Percentiles rank a stretch among this genome's conserved stretches.
Conservation (phyloP, 1,140 invertebrate species). For the Manduca sexta region DNA sequence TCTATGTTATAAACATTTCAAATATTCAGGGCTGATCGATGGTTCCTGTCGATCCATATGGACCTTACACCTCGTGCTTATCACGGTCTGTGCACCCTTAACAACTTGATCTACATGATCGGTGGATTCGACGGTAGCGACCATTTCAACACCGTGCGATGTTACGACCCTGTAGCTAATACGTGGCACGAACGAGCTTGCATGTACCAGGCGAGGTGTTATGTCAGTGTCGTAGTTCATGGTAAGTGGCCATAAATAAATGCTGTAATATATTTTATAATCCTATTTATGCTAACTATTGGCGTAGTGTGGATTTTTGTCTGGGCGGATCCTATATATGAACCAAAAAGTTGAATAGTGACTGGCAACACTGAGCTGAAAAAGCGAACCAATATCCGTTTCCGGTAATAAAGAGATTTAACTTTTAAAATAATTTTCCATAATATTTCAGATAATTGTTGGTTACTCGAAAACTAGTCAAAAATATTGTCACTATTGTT, state of each 20-base stretch:
- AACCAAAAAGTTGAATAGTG: too few relatives aligned
- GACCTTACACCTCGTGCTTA: conserved; percentile 81
- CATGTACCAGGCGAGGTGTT: conserved; percentile 84
- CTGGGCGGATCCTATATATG: too few relatives aligned
- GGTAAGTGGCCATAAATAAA: conserved; percentile 50
- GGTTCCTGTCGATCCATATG: conserved; percentile 77
- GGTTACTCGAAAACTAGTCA: too few relatives aligned
- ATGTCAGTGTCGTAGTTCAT: conserved; percentile 83
- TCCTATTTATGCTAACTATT: too few relatives aligned
- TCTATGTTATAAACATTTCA: too few relatives aligned
- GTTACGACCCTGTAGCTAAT: conserved; percentile 77
- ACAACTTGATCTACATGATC: conserved; percentile 83
- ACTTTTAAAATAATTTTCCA: too few relatives aligned
- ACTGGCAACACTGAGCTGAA: not conserved
- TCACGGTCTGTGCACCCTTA: conserved; percentile 80
- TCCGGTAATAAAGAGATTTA: too few relatives aligned
- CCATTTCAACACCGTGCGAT: conserved; percentile 81
- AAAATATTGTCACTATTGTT: too few relatives aligned
- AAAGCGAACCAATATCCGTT: too few relatives aligned
- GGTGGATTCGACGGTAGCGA: conserved; percentile 84
- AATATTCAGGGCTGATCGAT: conserved; percentile 73
- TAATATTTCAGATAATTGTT: too few relatives aligned
- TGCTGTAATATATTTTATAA: too few relatives aligned
- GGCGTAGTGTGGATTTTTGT: too few relatives aligned
- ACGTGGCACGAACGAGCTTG: conserved; percentile 80